Evolutionary conservation across 2,113 vertebrate species (phyloP).

Genomic region (Neofelis nebulosa): DNA sequence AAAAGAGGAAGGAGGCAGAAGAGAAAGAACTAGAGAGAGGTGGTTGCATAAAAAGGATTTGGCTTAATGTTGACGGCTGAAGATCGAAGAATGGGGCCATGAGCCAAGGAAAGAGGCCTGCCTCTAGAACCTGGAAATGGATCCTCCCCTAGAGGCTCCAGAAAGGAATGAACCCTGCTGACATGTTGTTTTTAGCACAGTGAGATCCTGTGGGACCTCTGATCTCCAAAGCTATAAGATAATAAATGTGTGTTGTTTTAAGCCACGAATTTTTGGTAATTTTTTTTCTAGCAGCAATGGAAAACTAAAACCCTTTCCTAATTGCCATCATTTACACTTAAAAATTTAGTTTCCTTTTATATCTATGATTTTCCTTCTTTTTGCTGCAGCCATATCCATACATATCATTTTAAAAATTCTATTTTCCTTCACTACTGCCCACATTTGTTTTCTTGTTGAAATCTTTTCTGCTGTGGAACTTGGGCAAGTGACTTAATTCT

Average conservation of each 20-base stretch:
- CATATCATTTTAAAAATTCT: neutral
- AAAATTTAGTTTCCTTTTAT: neutral
- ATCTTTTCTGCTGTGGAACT: neutral
- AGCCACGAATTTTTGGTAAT: neutral
- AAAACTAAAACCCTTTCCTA: neutral
- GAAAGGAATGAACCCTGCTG: neutral
- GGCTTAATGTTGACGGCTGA: neutral
- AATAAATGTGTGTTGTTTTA: neutral
- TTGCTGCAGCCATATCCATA: neutral
- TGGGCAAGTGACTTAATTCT: neutral
- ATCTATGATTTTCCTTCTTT: neutral
- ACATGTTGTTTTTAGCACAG: neutral
- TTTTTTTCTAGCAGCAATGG: neutral
- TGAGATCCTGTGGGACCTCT: neutral
- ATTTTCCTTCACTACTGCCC: neutral
- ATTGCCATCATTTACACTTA: neutral
- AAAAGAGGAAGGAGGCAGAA: neutral
- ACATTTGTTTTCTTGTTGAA: neutral
- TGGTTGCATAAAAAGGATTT: neutral
- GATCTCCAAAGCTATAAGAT: neutral
- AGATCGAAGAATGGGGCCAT: neutral
- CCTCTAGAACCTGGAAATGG: neutral
- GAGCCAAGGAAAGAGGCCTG: neutral
- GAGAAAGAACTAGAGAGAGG: neutral
- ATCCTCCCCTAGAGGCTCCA: neutral